Base-by-base conservation (phyloP, 2,888 invertebrate genomes). In the Lasioglossum marginatum region DNA sequence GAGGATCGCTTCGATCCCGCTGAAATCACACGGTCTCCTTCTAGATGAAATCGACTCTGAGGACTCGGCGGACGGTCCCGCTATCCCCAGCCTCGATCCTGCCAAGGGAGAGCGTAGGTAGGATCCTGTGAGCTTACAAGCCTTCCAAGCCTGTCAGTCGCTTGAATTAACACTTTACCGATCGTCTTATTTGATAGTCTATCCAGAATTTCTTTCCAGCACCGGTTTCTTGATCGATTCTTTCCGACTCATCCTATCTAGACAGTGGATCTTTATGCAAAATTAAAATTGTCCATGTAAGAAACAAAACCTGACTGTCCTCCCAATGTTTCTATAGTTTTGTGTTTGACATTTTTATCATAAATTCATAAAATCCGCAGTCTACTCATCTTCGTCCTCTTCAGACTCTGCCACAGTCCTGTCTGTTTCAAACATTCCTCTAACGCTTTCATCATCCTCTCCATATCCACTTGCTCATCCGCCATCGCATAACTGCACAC, bases 21-120 rank as follows among this genome's bases (percentile, higher is more conserved):
- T 76, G 82, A 74, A 81, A 83, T 86, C 75, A 85, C 73, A 79
- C 87, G 87, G 77, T 87, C 85, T 91, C 87, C 83, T 92, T 92
- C 75, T 92, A 92, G 93, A 93, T 88, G 93, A 93, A 88, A 91
- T 91, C 82, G 81, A 86, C 87, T 92, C 81, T 92, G 91, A 93
- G 86, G 90, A 90, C 83, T 81, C 80, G 83, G 86, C 86, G 77
- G 85, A 74, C 82, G 84, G 86, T 77, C 82, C 72, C 74, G 88
- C 60, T 79, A 81, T 88, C 84, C 78, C 89, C 88, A 63, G 84
- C 81, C 86, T 87, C 84, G 76, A 83, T 79, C 68, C 76, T 74
- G 88, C 70, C 75, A 75, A 79, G 81, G 71, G 79, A 81, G 87
- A 88, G 91, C 87, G 83, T 92, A 92, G 92, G 92, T 92, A 90